Evolutionary conservation across 2,888 invertebrate species (phyloP).

Genomic region (Sinelater perroti): DNA sequence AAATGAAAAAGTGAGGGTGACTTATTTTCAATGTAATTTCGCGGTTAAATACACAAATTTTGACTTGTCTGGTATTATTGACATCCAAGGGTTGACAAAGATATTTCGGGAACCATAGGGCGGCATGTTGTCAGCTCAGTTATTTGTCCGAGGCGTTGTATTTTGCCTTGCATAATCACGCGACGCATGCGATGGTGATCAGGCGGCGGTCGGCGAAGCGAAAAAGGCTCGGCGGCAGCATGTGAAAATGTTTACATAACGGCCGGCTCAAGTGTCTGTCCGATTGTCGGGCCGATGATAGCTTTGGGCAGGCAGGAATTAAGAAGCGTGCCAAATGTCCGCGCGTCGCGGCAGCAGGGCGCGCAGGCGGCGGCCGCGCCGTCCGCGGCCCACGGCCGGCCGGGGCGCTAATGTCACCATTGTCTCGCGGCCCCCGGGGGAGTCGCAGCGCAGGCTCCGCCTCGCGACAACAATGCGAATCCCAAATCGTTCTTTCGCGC

Average conservation of each 20-base stretch:
- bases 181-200: too few species aligned
- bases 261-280: conserved; percentile 6
- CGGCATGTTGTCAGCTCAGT: too few species aligned
- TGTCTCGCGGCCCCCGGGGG: conserved; percentile 53
- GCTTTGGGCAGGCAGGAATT: conserved; percentile 9
- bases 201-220: too few species aligned
- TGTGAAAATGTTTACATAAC: conserved; percentile 8
- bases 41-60: too few species aligned
- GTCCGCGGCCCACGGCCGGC: conserved; percentile 24
- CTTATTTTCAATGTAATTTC: too few species aligned
- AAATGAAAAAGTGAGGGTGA: too few species aligned
- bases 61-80: too few species aligned
- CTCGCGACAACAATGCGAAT: conserved; percentile 58
- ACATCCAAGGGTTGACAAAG: too few species aligned
- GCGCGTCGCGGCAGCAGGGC: conserved; percentile 24
- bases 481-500: conserved; percentile 56
- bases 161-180: too few species aligned
- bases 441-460: conserved; percentile 49
- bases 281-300: conserved; percentile 20
- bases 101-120: too few species aligned
- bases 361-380: conserved; percentile 24
- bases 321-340: conserved; percentile 29
- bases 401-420: conserved; percentile 46
- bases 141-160: too few species aligned
- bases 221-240: too few species aligned